Percentiles rank a stretch among this genome's conserved stretches.
These are phyloP conservation scores for Heliconius congener DNA, from an alignment of 1,140 invertebrate genomes.

Conservation along the genomic window DNA sequence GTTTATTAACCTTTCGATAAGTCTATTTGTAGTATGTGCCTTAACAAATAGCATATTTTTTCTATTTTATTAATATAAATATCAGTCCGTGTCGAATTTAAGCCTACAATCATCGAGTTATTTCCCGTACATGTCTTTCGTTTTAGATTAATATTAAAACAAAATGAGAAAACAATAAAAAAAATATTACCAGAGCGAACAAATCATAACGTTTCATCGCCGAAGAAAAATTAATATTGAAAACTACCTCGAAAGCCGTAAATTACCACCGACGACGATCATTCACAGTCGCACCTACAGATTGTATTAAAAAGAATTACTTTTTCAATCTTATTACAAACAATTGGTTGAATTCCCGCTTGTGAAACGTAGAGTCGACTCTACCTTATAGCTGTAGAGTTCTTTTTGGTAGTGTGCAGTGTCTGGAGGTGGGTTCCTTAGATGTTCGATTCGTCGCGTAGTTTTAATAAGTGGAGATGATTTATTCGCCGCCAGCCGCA, in stretches of 20 bases:
- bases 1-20: too few relatives aligned
- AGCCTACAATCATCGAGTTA: too few relatives aligned
- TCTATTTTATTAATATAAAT: too few relatives aligned
- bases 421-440: slow-evolving; percentile 48
- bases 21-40: too few relatives aligned
- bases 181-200: not conserved
- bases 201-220: slow-evolving; percentile 28
- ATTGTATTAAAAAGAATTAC: slow-evolving; percentile 59
- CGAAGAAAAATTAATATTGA: slow-evolving; percentile 51
- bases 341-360: slow-evolving; percentile 41
- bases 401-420: slow-evolving; percentile 21
- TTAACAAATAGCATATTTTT: too few relatives aligned
- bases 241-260: slow-evolving; percentile 37
- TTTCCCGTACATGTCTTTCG: too few relatives aligned
- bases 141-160: not conserved
- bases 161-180: not conserved
- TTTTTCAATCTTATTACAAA: slow-evolving; percentile 53
- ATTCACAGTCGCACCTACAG: slow-evolving; percentile 53
- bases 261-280: slow-evolving; percentile 54
- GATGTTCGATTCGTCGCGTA: slow-evolving; percentile 64
- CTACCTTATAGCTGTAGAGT: slow-evolving; percentile 27
- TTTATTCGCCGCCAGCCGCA: slow-evolving; percentile 67
- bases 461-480: slow-evolving; percentile 72
- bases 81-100: too few relatives aligned
- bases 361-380: slow-evolving; percentile 25